phyloP scores from a whole-genome alignment of 2,888 invertebrate genomes.

The Rapana venosa region DNA sequence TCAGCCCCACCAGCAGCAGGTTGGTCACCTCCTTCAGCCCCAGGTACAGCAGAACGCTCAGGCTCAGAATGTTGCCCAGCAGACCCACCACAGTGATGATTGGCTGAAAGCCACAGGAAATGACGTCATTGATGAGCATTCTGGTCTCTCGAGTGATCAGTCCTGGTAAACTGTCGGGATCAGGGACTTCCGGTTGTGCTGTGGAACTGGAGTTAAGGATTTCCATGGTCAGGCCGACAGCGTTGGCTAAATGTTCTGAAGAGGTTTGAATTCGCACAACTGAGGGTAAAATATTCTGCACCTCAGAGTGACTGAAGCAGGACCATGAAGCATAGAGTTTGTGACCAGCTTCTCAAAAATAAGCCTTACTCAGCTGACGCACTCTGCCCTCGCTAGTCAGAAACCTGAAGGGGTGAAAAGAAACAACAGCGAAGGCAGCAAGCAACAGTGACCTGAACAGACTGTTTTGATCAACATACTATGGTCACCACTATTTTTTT shows the following conservation, averaged over 20 bases:
- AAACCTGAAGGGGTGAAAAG: background rate
- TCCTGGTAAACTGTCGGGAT: background rate
- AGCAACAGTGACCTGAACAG: too few species aligned
- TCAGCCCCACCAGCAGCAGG: conserved; percentile 7
- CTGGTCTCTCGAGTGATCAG: conserved; percentile 17
- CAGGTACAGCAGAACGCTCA: background rate
- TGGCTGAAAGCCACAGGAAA: conserved; percentile 24
- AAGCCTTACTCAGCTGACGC: background rate
- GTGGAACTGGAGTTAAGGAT: background rate
- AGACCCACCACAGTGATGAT: background rate
- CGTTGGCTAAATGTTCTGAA: too few species aligned
- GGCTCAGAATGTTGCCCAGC: conserved; percentile 5
- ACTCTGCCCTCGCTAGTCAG: background rate
- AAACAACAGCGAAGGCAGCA: too few species aligned
- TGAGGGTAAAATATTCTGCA: background rate
- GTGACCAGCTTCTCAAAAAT: background rate
- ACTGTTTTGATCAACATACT: too few species aligned
- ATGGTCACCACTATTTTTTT: too few species aligned
- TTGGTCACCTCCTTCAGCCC: background rate
- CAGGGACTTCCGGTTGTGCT: background rate
- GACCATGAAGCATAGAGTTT: background rate
- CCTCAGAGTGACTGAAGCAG: background rate
- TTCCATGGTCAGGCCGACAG: background rate
- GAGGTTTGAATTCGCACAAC: too few species aligned
- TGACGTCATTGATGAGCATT: conserved; percentile 20